These are phyloP conservation scores for Cranoglanis bouderius DNA, from an alignment of 2,113 vertebrate genomes.

Conservation along the genomic window DNA sequence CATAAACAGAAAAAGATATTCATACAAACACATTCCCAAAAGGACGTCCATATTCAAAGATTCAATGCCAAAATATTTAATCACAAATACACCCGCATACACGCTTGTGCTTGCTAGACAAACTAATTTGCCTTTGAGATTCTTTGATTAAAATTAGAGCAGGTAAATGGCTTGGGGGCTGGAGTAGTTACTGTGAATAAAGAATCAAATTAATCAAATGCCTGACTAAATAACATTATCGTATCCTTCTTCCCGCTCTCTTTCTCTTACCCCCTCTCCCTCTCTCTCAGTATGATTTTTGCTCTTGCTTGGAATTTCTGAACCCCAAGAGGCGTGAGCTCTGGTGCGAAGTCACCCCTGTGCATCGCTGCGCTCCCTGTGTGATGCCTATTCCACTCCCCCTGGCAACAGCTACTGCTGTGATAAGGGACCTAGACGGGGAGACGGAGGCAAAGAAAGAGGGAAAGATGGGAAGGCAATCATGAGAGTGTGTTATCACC, in stretches of 20 bases:
- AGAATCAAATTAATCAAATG: constrained; percentile 55
- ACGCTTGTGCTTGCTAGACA: constrained; percentile 32
- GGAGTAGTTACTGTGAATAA: constrained; percentile 44
- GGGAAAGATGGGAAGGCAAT: constrained; percentile 21
- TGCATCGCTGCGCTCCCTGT: constrained; percentile 17
- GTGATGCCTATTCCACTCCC: constrained; percentile 44
- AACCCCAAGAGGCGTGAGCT: constrained; percentile 11
- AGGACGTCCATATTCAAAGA: constrained; percentile 32
- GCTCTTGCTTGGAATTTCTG: constrained; percentile 23
- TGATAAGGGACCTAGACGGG: constrained; percentile 48
- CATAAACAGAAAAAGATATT: constrained; percentile 9
- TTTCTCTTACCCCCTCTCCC: not conserved
- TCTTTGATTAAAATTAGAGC: constrained; percentile 48
- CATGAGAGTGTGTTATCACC: constrained; percentile 36
- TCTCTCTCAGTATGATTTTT: constrained; percentile 29
- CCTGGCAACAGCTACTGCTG: constrained; percentile 40
- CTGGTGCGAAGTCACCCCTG: constrained; percentile 32
- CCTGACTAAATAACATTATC: constrained; percentile 48
- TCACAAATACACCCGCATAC: constrained; percentile 28
- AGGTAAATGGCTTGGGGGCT: constrained; percentile 45
- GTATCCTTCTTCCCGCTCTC: constrained; percentile 1
- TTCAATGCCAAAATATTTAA: constrained; percentile 15
- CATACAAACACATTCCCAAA: constrained; percentile 1
- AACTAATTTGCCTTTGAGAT: constrained; percentile 43
- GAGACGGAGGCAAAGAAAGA: not conserved